Conservation (phyloP, 2,888 invertebrate species). For the Ormia ochracea region DNA sequence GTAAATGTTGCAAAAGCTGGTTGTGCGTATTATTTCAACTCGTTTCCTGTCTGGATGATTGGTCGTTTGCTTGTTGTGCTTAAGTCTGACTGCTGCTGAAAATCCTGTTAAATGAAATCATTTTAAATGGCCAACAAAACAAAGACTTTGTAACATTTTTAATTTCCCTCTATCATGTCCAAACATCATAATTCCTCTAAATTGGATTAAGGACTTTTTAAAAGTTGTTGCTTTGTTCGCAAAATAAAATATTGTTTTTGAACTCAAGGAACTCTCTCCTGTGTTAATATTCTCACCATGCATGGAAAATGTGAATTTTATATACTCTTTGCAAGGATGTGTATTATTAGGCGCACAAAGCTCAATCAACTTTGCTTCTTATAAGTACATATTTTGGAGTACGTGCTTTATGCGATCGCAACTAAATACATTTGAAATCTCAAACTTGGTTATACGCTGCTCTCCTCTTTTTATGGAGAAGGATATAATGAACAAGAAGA, state of each 20-base stretch:
- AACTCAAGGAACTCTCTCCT: conserved; percentile 4
- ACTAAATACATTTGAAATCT: too few relatives aligned
- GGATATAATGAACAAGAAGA: too few relatives aligned
- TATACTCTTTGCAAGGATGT: neutral
- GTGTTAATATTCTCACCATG: neutral
- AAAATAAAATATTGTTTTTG: conserved; percentile 41
- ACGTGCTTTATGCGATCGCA: too few relatives aligned
- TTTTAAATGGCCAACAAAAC: conserved; percentile 9
- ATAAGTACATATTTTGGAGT: too few relatives aligned
- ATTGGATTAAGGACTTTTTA: conserved; percentile 74
- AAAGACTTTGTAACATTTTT: conserved; percentile 39
- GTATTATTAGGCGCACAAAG: too few relatives aligned
- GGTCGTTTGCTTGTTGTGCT: too few relatives aligned
- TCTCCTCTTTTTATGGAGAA: too few relatives aligned
- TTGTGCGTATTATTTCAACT: neutral
- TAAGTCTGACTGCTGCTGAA: conserved; percentile 8
- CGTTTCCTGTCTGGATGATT: too few relatives aligned
- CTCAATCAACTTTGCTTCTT: too few relatives aligned
- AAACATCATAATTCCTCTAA: conserved; percentile 72
- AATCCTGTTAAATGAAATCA: too few relatives aligned
- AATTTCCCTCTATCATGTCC: conserved; percentile 30
- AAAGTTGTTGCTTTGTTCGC: conserved; percentile 40
- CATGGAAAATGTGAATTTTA: neutral
- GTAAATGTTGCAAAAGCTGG: conserved; percentile 12
- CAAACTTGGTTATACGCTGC: too few relatives aligned